These are phyloP conservation scores for Tridacna crocea DNA, from an alignment of 2,888 invertebrate species.

Conservation along the genomic window DNA sequence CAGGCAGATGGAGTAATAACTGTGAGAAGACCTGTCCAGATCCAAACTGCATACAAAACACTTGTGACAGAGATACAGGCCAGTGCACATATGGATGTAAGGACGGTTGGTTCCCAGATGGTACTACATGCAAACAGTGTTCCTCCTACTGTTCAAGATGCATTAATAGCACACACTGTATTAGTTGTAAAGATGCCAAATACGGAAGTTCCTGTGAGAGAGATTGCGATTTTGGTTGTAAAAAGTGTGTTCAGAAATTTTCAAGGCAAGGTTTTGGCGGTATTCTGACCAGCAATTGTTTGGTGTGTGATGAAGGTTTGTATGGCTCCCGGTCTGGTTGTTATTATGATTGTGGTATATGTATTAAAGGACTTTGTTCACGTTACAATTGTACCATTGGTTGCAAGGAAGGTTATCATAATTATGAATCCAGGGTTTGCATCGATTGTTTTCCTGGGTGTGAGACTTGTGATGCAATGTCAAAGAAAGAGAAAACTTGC, in stretches of 20 bases:
- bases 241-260: neutral
- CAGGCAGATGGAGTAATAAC: constrained; percentile 4
- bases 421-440: neutral
- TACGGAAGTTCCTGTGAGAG: neutral
- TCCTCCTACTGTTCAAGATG: constrained; percentile 2
- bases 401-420: constrained; percentile 5
- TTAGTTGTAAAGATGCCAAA: constrained; percentile 16
- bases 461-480: neutral
- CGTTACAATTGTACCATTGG: constrained; percentile 3
- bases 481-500: neutral
- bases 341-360: constrained; percentile 6
- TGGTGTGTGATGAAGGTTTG: constrained; percentile 3
- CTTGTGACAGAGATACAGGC: neutral
- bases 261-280: neutral
- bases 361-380: constrained; percentile 1
- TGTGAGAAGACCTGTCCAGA: neutral
- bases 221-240: neutral
- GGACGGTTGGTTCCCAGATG: constrained; percentile 3
- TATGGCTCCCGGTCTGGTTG: neutral
- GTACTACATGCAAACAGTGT: neutral
- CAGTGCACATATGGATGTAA: neutral
- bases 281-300: neutral
- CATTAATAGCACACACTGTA: neutral
- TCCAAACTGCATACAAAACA: neutral
- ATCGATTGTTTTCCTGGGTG: constrained; percentile 7